Conservation (phyloP, 2,113 vertebrate species). For the Castor canadensis region DNA sequence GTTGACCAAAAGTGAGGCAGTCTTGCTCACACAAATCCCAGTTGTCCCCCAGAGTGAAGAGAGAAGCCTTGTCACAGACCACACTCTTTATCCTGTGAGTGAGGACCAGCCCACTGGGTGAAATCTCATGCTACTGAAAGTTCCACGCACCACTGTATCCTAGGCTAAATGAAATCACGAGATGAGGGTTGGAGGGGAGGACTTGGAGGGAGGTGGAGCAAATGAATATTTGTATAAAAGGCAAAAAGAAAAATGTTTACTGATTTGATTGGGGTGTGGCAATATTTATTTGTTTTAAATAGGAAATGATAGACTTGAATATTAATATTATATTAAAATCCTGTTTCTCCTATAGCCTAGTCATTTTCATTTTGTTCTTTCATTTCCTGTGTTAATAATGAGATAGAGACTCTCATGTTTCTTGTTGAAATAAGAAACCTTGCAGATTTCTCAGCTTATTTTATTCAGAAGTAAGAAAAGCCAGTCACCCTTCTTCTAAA, state of each 20-base stretch:
- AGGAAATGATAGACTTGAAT: slow-evolving; percentile 82
- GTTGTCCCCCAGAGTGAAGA: slow-evolving; percentile 52
- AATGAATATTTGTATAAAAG: slow-evolving; percentile 76
- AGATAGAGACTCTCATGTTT: accelerated
- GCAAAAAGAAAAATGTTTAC: slow-evolving; percentile 78
- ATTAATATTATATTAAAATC: slow-evolving; percentile 88
- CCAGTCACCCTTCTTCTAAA: accelerated
- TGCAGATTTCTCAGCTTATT: accelerated
- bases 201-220: slow-evolving; percentile 9
- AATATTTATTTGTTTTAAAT: slow-evolving; percentile 92
- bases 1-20: slow-evolving; percentile 28
- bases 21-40: neutral
- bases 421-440: no score
- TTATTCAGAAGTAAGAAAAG: neutral
- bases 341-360: slow-evolving; percentile 64
- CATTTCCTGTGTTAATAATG: neutral
- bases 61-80: slow-evolving; percentile 64
- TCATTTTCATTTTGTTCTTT: neutral
- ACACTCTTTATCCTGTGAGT: neutral
- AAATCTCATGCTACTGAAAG: neutral
- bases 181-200: slow-evolving; percentile 54
- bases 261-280: slow-evolving; percentile 73
- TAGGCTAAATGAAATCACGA: slow-evolving; percentile 62
- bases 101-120: accelerated
- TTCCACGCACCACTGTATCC: slow-evolving; percentile 56